Conservation (phyloP, 2,888 invertebrate genomes). For the Lasioglossum calceatum region DNA sequence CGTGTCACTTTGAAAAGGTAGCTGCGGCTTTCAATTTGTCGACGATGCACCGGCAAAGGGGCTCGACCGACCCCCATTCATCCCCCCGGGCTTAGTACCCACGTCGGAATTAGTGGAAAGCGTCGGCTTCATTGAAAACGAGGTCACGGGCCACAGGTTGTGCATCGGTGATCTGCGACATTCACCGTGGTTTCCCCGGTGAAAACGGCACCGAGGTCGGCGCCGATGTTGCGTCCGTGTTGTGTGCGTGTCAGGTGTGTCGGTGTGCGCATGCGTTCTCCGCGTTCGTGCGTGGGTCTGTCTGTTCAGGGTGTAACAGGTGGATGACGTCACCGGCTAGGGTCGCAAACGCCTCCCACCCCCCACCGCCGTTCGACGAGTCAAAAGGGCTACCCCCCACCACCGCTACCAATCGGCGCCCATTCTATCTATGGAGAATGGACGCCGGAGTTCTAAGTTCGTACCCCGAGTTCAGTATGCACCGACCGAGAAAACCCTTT, state of each 20-base stretch:
- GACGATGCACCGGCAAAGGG: not conserved
- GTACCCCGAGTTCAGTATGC: not conserved
- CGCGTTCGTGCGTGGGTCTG: conserved; percentile 24
- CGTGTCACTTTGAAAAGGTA: not conserved
- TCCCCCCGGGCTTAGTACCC: not conserved
- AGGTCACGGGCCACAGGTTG: conserved; percentile 50
- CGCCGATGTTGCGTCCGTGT: not conserved
- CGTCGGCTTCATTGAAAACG: conserved; percentile 38
- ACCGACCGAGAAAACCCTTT: not conserved
- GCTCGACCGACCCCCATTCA: conserved; percentile 8
- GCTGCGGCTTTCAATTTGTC: not conserved
- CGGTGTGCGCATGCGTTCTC: conserved; percentile 36
- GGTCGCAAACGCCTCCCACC: conserved; percentile 48
- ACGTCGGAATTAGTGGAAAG: conserved; percentile 41
- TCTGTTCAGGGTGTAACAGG: conserved; percentile 81
- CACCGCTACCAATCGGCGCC: not conserved
- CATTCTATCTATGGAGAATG: not conserved
- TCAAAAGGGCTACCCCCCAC: not conserved
- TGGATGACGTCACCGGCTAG: conserved; percentile 75
- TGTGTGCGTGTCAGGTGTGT: conserved; percentile 29
- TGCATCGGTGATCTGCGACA: conserved; percentile 58
- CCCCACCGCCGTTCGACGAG: not conserved
- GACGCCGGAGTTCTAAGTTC: not conserved
- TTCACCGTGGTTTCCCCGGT: conserved; percentile 43
- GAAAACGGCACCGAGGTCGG: not conserved